These are phyloP conservation scores for Drosophila bocqueti DNA, from an alignment of 1,140 invertebrate species.

Conservation along the genomic window DNA sequence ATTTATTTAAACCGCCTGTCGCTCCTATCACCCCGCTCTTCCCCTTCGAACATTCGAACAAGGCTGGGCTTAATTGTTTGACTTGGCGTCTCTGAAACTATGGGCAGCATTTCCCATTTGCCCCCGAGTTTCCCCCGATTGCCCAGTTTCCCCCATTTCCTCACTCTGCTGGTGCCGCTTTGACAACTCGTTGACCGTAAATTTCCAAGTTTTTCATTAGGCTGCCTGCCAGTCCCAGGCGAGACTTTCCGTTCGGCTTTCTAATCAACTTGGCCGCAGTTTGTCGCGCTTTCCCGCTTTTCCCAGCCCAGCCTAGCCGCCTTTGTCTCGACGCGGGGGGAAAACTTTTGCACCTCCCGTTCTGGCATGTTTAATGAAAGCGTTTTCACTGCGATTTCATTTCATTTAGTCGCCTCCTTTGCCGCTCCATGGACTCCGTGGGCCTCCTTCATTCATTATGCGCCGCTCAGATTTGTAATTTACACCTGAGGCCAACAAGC, in stretches of 20 bases:
- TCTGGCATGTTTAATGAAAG: slow-evolving; percentile 71
- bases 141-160: slow-evolving; percentile 2
- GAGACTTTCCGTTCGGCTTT: slow-evolving; percentile 61
- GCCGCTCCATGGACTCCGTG: slow-evolving; percentile 32
- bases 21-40: slow-evolving; percentile 29
- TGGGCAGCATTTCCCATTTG: slow-evolving; percentile 25
- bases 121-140: not conserved
- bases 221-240: slow-evolving; percentile 53
- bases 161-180: slow-evolving; percentile 55
- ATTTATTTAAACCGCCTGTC: slow-evolving; percentile 79
- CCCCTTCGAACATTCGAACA: slow-evolving; percentile 46
- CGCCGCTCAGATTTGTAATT: slow-evolving; percentile 79
- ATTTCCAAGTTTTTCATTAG: slow-evolving; percentile 83
- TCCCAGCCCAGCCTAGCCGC: slow-evolving; percentile 15
- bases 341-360: slow-evolving; percentile 60
- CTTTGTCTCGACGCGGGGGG: slow-evolving; percentile 24
- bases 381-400: slow-evolving; percentile 81
- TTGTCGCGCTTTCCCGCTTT: slow-evolving; percentile 58
- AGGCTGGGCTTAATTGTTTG: slow-evolving; percentile 75
- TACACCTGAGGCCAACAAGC: slow-evolving; percentile 69
- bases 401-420: slow-evolving; percentile 75
- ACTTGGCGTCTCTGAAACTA: slow-evolving; percentile 74
- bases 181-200: slow-evolving; percentile 83
- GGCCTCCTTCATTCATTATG: slow-evolving; percentile 72
- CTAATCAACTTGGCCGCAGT: slow-evolving; percentile 82